These are phyloP conservation scores for Pterocles gutturalis DNA, from an alignment of 2,113 vertebrate genomes.

Conservation along the genomic window DNA sequence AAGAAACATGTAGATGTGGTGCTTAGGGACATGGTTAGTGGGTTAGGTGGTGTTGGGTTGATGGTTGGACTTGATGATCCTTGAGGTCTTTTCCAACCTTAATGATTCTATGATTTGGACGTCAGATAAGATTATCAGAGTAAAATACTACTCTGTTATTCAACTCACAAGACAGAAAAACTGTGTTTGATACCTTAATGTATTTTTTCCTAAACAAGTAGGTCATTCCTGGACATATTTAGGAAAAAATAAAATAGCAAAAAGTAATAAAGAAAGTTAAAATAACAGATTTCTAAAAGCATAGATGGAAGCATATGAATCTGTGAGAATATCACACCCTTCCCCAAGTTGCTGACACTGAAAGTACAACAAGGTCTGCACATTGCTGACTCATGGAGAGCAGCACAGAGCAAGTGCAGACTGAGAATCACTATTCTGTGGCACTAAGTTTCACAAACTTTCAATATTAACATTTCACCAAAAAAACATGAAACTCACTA, in stretches of 20 bases:
- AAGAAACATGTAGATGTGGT: too few species aligned
- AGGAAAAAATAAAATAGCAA: neutral
- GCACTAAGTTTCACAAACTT: neutral
- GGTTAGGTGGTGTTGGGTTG: too few species aligned
- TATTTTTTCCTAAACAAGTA: neutral
- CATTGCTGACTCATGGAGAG: accelerated
- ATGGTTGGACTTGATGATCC: too few species aligned
- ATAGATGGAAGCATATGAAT: neutral
- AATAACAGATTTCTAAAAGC: neutral
- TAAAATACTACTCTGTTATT: neutral
- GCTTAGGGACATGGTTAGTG: too few species aligned
- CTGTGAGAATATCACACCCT: neutral
- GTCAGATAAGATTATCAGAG: neutral
- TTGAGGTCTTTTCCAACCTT: too few species aligned
- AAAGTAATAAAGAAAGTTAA: neutral
- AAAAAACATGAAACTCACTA: neutral
- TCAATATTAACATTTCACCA: neutral
- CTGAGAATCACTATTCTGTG: neutral
- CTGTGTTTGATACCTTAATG: neutral
- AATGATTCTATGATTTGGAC: neutral
- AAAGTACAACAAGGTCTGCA: neutral
- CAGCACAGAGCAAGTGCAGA: neutral
- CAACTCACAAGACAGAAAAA: neutral
- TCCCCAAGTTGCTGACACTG: neutral
- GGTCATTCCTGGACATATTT: neutral